Evolutionary conservation across 1,140 invertebrate species (phyloP), one percentile per base, ranked within the genome.

Genomic region (Caenorhabditis briggsae): DNA sequence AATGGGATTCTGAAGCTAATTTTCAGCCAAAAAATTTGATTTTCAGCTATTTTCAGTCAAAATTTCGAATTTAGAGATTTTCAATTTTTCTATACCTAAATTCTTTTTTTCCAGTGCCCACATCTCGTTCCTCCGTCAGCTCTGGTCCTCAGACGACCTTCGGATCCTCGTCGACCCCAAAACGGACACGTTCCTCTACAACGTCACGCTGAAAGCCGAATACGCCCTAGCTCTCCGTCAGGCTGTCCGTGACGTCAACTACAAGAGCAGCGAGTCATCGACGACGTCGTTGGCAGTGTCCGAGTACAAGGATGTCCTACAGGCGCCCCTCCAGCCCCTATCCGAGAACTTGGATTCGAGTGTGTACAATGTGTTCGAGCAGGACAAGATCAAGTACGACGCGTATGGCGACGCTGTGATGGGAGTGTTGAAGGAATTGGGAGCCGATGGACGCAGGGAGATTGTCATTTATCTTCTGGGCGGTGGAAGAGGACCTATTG

Each of bases 311-410:
- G 82, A 83, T 18, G 43, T 83, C 23, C 33, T 83, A 0, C 83
- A 91, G 84, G 82, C 61, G 43, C 91, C 91, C 2, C 85, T 92
- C 16, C 91, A 99, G 93, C 98, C 98, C 11, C 93, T 99, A 2
- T 96, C 96, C 93, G 97, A 99, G 91, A 98, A 99, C 93, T 94
- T 99, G 20, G 96, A 98, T 92, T 96, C 96, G 8, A 95, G 96
- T 88, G 97, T 97, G 1, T 99, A 99, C 93, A 97, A 98, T 94
- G 95, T 98, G 9, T 99, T 99, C 94, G 98, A 99, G 93, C 96
- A 96, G 91, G 98, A 99, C 95, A 96, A 96, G 14, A 94, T 97
- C 0, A 99, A 99, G 93, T 99, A 99, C 93, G 94, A 70, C 1
- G 46, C 25, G 23, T 99, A 99, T 93, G 95, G 97, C 93, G 94